Percentiles rank a stretch among this genome's conserved stretches.
Conservation (phyloP, 1,140 invertebrate genomes). For the Reticulitermes speratus region DNA sequence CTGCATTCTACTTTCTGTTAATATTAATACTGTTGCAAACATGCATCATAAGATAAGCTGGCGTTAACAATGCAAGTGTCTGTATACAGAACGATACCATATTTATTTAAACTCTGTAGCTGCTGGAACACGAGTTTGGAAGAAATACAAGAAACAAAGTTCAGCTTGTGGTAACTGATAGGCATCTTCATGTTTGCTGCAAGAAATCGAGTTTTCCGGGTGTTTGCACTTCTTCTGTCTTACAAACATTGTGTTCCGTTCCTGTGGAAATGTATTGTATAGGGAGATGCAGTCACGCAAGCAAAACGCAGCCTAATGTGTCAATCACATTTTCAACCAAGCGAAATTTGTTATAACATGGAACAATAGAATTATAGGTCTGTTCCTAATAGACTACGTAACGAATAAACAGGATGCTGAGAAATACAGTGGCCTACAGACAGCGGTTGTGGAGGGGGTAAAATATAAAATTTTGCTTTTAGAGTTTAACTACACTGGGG, state of each 20-base stretch:
- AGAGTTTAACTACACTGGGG: too few relatives aligned
- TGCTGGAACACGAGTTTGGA: neutral
- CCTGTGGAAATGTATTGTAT: neutral
- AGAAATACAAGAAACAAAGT: neutral
- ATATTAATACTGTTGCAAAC: too few relatives aligned
- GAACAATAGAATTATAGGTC: slow-evolving; percentile 17
- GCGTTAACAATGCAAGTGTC: neutral
- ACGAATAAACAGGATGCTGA: neutral
- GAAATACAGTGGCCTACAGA: too few relatives aligned
- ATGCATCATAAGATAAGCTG: too few relatives aligned
- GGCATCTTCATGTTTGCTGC: neutral
- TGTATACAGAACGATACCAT: neutral
- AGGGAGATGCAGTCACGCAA: neutral
- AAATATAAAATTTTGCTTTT: too few relatives aligned
- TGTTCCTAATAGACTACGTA: neutral
- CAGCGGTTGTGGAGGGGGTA: too few relatives aligned
- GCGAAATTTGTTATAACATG: neutral
- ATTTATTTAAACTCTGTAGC: neutral
- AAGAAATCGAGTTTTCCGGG: neutral
- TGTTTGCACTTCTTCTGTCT: neutral
- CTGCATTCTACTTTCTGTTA: too few relatives aligned
- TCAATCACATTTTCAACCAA: neutral
- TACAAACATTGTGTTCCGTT: neutral
- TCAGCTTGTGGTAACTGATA: neutral
- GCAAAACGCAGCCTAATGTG: neutral